Evolutionary conservation across 2,797 vertebrate genomes (phyloP).

Genomic region (Merluccius polli): DNA sequence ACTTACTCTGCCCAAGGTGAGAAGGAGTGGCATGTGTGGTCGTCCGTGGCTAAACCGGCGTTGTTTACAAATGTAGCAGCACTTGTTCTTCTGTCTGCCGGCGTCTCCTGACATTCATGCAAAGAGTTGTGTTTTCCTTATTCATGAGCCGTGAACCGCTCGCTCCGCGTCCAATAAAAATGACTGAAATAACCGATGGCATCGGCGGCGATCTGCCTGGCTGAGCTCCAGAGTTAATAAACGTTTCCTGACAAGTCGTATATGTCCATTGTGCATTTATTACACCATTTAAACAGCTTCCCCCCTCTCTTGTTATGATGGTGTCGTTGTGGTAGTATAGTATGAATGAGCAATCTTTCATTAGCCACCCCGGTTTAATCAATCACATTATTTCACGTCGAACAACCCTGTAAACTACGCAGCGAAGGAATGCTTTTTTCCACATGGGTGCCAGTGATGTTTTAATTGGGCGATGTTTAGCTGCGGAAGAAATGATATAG

Average conservation of each 20-base stretch:
- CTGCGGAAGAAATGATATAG: not conserved
- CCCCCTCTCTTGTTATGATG: slow-evolving; percentile 1
- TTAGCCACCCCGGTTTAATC: slow-evolving; percentile 46
- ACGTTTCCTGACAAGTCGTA: slow-evolving; percentile 26
- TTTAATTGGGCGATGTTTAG: not conserved
- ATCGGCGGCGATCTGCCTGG: slow-evolving; percentile 35
- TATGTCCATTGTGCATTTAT: not conserved
- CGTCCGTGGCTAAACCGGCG: slow-evolving; percentile 25
- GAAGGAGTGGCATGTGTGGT: slow-evolving; percentile 38
- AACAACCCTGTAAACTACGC: slow-evolving; percentile 2
- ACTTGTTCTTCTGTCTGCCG: slow-evolving; percentile 24
- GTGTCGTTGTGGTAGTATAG: slow-evolving; percentile 19
- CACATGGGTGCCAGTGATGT: not conserved
- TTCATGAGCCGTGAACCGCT: slow-evolving; percentile 50
- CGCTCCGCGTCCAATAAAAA: slow-evolving; percentile 38
- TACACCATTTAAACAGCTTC: not conserved
- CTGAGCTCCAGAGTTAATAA: slow-evolving; percentile 50
- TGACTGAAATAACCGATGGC: slow-evolving; percentile 39
- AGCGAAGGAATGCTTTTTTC: not conserved
- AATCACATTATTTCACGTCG: slow-evolving; percentile 24
- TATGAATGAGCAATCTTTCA: slow-evolving; percentile 27
- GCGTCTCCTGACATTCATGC: slow-evolving; percentile 46
- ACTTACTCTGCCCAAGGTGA: slow-evolving; percentile 1
- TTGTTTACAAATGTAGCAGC: slow-evolving; percentile 37
- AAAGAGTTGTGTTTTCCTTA: slow-evolving; percentile 36